Conservation (phyloP, 1,140 invertebrate species). For the Drosophila serrata region DNA sequence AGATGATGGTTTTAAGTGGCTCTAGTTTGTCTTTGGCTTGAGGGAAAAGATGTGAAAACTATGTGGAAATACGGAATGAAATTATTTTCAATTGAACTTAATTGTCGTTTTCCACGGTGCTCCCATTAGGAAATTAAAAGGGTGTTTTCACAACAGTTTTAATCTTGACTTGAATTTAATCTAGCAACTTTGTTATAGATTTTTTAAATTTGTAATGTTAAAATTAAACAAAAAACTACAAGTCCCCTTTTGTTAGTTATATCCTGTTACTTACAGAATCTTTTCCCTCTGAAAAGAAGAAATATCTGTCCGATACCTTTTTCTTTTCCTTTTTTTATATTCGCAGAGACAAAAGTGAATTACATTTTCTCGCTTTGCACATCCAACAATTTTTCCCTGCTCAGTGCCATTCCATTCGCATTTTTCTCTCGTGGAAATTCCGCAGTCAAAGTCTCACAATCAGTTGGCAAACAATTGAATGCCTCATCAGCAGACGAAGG, state of each 20-base stretch:
- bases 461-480: slow-evolving; percentile 70
- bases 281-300: not conserved
- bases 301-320: slow-evolving; percentile 24
- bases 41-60: slow-evolving; percentile 29
- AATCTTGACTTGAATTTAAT: not conserved
- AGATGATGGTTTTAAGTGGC: slow-evolving; percentile 51
- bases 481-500: slow-evolving; percentile 61
- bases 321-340: slow-evolving; percentile 5
- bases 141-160: slow-evolving; percentile 1
- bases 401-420: slow-evolving; percentile 25
- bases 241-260: not conserved
- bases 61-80: slow-evolving; percentile 58
- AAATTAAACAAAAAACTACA: not conserved
- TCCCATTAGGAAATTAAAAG: slow-evolving; percentile 23
- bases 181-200: too few species aligned
- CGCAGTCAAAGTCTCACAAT: slow-evolving; percentile 55
- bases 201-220: too few species aligned
- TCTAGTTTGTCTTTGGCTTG: slow-evolving; percentile 8
- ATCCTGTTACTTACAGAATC: not conserved
- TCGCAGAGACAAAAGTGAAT: slow-evolving; percentile 17
- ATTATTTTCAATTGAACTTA: slow-evolving; percentile 76
- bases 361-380: slow-evolving; percentile 24
- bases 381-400: slow-evolving; percentile 2
- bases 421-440: slow-evolving; percentile 30
- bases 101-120: slow-evolving; percentile 39